Evolutionary conservation across 2,113 vertebrate species (phyloP), one percentile per base, ranked within the genome.

Genomic region (Meleagris gallopavo): DNA sequence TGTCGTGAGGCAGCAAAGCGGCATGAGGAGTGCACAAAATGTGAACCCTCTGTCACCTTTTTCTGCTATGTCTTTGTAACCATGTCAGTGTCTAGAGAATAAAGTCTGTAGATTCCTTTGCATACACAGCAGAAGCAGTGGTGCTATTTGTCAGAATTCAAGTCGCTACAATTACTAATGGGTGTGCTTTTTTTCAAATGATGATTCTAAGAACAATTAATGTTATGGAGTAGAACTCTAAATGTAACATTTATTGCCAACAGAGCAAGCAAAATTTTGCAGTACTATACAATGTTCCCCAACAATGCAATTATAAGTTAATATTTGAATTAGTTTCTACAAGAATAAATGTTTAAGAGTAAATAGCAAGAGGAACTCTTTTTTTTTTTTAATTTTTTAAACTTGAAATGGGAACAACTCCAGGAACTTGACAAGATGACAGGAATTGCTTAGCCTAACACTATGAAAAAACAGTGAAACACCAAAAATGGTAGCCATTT

Each of bases 61-160:
- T 40, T 79, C 52, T 95, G 65, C 32, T 80, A 86, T 89, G 43
- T 91, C 52, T 85, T 54, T 74, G 61, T 96, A 95, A 5, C 94
- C 95, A 36, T 5, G 5, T 55, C 41, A 18, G 27, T 92, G 75
- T 94, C 73, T 96, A 94, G 95, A 95, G 96, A 97, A 97, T 98
- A 98, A 98, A 98, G 90, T 95, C 94, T 96, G 92, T 95, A 96
- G 86, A 55, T 34, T 73, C 87, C 89, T 96, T 91, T 81, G 87
- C 92, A 96, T 52, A 52, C 25, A 29, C 24, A 52, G n/a, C 38
- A 29, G 38, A 41, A 41, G 30, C 41, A 45, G 19, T 71, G 11
- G 24, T 50, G 36, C 46, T 50, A 10, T 25, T 50, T 36, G 24
- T 48, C 48, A 19, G 8, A 27, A 14, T 50, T 36, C 16, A 70